Percentiles rank a stretch among this genome's conserved stretches.
phyloP scores from a whole-genome alignment of 1,140 invertebrate genomes.

The Chelonus insularis region DNA sequence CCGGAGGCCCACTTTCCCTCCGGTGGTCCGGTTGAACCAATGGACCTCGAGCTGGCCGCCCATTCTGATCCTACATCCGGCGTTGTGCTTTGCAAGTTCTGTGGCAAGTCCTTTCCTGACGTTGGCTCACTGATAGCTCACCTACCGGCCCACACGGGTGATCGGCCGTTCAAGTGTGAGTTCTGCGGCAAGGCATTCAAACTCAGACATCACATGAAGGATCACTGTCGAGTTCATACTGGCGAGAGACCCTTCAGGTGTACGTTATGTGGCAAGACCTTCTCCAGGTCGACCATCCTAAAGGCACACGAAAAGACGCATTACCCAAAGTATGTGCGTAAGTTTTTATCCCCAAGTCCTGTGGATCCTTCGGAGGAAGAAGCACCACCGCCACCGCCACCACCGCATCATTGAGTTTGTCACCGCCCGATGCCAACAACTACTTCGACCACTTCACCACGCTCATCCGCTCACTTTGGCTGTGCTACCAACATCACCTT shows the following conservation, averaged over 20 bases:
- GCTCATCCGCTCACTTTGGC: conserved; percentile 22
- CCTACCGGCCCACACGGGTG: conserved; percentile 84
- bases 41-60: conserved; percentile 59
- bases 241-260: conserved; percentile 88
- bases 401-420: conserved; percentile 47
- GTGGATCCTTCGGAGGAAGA: conserved; percentile 77
- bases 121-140: conserved; percentile 83
- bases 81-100: conserved; percentile 86
- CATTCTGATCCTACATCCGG: conserved; percentile 67
- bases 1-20: conserved; percentile 57
- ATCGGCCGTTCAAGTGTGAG: conserved; percentile 87
- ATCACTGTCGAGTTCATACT: conserved; percentile 88
- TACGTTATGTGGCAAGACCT: conserved; percentile 85
- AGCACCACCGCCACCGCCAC: conserved; percentile 63
- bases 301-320: conserved; percentile 92
- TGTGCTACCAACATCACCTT: not conserved
- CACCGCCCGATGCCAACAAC: not conserved
- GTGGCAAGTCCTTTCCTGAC: conserved; percentile 86
- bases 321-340: conserved; percentile 85
- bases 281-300: conserved; percentile 84
- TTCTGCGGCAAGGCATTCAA: conserved; percentile 91
- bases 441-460: not conserved
- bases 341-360: conserved; percentile 82
- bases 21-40: conserved; percentile 56
- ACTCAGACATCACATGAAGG: conserved; percentile 88